Evolutionary conservation across 2,888 invertebrate species (phyloP).

Genomic region (Esperia sulphurella): DNA sequence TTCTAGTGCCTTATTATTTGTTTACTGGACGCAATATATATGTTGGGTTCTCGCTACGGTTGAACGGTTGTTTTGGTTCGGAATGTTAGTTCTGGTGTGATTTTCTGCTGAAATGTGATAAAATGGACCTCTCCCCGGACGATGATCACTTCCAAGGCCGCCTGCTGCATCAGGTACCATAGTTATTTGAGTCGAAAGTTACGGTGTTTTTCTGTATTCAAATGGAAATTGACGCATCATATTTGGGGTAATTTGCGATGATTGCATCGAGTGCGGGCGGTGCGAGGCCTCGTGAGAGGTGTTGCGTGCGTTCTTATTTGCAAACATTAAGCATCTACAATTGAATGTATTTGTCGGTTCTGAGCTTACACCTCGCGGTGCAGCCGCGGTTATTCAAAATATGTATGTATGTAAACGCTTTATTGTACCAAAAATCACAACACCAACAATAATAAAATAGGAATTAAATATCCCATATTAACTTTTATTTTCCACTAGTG

Average conservation of each 20-base stretch:
- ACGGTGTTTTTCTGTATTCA: conserved; percentile 4
- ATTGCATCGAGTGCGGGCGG: conserved; percentile 10
- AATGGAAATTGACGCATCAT: conserved; percentile 6
- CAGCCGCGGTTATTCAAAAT: too few species aligned
- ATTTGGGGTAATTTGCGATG: too few species aligned
- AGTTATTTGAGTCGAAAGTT: conserved; percentile 7
- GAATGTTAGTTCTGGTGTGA: conserved; percentile 44
- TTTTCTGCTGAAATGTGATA: conserved; percentile 26
- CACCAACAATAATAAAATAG: too few species aligned
- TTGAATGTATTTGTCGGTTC: too few species aligned
- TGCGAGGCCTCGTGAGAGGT: conserved; percentile 16
- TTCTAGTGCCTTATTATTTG: not conserved
- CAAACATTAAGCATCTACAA: too few species aligned
- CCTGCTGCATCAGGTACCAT: conserved; percentile 84
- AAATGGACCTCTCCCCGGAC: conserved; percentile 86
- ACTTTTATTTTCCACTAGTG: too few species aligned
- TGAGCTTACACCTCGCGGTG: too few species aligned
- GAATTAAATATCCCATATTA: too few species aligned
- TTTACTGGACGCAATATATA: conserved; percentile 11
- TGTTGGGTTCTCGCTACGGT: conserved; percentile 42
- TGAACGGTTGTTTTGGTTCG: conserved; percentile 47
- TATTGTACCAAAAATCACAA: too few species aligned
- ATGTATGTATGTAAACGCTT: too few species aligned
- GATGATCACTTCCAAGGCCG: conserved; percentile 90
- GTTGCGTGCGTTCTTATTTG: conserved; percentile 1